Evolutionary conservation across 2,113 vertebrate species (phyloP).

Genomic region (Centrocercus urophasianus): DNA sequence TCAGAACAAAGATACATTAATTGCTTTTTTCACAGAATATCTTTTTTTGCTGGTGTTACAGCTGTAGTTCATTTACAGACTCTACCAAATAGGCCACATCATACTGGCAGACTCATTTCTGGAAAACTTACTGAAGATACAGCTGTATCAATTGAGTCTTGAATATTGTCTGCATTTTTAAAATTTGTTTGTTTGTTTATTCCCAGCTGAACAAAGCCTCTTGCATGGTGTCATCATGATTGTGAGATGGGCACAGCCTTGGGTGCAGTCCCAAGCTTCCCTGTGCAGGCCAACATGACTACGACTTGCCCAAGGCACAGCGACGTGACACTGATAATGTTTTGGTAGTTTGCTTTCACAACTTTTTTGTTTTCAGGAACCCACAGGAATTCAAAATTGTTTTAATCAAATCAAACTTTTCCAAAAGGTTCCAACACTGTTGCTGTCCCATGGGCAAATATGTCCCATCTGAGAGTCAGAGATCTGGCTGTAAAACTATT

Average conservation of each 20-base stretch:
- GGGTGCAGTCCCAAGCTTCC: background rate
- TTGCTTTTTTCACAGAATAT: background rate
- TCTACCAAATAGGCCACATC: background rate
- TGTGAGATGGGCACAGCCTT: background rate
- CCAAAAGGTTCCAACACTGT: background rate
- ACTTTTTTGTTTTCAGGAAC: background rate
- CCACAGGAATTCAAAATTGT: background rate
- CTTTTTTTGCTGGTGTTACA: background rate
- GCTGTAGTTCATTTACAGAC: background rate
- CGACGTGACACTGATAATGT: background rate
- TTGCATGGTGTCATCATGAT: accelerated
- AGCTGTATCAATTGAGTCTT: background rate
- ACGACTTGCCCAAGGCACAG: background rate
- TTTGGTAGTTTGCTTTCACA: background rate
- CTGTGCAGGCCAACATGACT: accelerated
- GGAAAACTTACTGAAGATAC: background rate
- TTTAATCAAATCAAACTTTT: background rate
- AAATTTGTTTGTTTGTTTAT: background rate
- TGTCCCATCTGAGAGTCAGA: background rate
- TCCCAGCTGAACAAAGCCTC: background rate
- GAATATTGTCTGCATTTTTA: background rate
- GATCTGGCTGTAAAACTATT: background rate
- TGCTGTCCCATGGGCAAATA: background rate
- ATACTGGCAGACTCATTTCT: background rate
- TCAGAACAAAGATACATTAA: background rate